Evolutionary conservation across 2,113 vertebrate genomes (phyloP).

Genomic region (Tragelaphus strepsiceros): DNA sequence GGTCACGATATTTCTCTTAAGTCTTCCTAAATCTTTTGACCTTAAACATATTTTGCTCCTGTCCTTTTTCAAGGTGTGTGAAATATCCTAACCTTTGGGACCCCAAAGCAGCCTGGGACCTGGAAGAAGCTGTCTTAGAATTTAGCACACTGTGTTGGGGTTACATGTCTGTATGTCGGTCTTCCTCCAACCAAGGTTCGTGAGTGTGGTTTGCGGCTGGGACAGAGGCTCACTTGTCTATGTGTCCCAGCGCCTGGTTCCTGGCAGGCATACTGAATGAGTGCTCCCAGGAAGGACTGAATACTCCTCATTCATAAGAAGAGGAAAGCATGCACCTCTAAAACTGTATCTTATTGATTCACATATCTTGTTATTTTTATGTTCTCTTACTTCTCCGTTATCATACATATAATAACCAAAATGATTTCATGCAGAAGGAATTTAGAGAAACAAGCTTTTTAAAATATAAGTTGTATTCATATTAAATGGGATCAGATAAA

Average conservation of each 20-base stretch:
- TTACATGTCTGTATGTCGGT: rapidly evolving
- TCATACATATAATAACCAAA: neutral
- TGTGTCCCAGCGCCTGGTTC: neutral
- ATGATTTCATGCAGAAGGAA: neutral
- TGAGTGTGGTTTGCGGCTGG: neutral
- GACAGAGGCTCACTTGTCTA: neutral
- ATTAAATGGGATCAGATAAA: neutral
- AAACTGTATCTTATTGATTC: neutral
- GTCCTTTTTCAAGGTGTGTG: neutral
- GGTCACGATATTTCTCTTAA: conserved; percentile 25
- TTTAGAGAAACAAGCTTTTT: neutral
- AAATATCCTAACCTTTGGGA: neutral
- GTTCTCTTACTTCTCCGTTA: neutral
- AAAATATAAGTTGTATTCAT: neutral
- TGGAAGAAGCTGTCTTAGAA: neutral
- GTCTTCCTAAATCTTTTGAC: conserved; percentile 51
- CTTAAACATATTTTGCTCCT: conserved; percentile 30
- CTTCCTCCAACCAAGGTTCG: neutral
- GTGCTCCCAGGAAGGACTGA: neutral
- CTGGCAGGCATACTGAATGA: neutral
- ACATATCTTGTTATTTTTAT: neutral
- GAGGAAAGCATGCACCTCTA: neutral
- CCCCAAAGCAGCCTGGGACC: neutral
- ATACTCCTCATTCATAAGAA: neutral
- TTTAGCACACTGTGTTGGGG: neutral